phyloP scores from a whole-genome alignment of 1,140 invertebrate genomes.

The Drosophila punjabiensis region DNA sequence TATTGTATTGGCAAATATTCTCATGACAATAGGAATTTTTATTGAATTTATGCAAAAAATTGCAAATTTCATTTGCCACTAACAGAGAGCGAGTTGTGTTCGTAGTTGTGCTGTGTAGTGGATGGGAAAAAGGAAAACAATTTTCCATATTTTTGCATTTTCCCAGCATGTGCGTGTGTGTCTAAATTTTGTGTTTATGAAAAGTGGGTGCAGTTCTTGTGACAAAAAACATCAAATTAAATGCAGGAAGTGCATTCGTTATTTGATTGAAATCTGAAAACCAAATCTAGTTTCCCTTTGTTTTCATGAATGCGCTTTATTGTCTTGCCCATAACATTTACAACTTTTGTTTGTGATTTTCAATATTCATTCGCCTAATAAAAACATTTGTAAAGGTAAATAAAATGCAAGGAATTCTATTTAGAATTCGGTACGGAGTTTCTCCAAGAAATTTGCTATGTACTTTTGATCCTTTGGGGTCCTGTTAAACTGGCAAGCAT shows the following conservation, averaged over 20 bases:
- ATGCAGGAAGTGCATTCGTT: constrained; percentile 33
- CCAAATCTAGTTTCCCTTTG: neutral
- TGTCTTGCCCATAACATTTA: neutral
- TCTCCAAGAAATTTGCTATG: constrained; percentile 44
- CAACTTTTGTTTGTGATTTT: constrained; percentile 6
- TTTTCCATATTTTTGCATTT: constrained; percentile 38
- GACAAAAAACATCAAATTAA: constrained; percentile 51
- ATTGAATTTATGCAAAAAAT: constrained; percentile 84
- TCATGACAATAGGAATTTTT: constrained; percentile 83
- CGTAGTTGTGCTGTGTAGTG: constrained; percentile 18
- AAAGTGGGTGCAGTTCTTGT: constrained; percentile 20
- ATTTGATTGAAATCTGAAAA: constrained; percentile 32
- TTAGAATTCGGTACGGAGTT: constrained; percentile 46
- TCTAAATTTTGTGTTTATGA: constrained; percentile 52
- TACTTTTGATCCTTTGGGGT: constrained; percentile 20
- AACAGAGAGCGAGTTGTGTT: constrained; percentile 40
- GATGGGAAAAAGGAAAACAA: constrained; percentile 26
- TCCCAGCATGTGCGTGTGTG: constrained; percentile 5
- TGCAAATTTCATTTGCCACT: constrained; percentile 74
- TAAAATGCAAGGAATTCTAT: neutral
- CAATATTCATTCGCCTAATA: neutral
- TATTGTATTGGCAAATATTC: constrained; percentile 83
- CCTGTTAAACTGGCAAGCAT: constrained; percentile 36
- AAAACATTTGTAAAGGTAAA: neutral
- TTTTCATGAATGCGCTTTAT: constrained; percentile 18